phyloP scores from a whole-genome alignment of 2,888 invertebrate species.

The Dioctria linearis region DNA sequence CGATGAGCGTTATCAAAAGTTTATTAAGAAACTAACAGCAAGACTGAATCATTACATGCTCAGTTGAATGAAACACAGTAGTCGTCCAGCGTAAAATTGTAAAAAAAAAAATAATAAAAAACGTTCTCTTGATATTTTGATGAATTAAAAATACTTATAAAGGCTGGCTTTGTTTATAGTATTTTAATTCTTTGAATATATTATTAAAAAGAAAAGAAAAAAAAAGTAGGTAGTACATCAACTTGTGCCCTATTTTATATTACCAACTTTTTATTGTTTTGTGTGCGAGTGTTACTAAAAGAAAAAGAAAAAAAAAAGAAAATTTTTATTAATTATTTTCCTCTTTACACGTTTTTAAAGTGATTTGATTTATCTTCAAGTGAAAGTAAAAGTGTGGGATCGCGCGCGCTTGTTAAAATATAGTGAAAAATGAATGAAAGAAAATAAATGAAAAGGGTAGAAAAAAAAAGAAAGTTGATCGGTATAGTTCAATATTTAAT shows the following conservation, averaged over 20 bases:
- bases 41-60: neutral
- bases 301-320: too few species aligned
- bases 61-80: neutral
- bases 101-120: neutral
- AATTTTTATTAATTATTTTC: slow-evolving; percentile 1
- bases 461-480: slow-evolving; percentile 38
- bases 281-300: too few species aligned
- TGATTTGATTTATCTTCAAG: slow-evolving; percentile 2
- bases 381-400: slow-evolving; percentile 49
- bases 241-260: too few species aligned
- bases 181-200: too few species aligned
- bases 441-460: slow-evolving; percentile 9
- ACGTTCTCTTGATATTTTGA: too few species aligned
- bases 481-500: neutral
- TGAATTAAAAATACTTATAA: too few species aligned
- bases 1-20: slow-evolving; percentile 1
- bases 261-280: too few species aligned
- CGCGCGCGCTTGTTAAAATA: neutral
- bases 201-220: neutral
- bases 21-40: neutral
- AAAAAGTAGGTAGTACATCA: neutral
- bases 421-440: neutral
- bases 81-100: neutral
- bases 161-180: too few species aligned
- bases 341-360: neutral